Evolutionary conservation across 1,140 invertebrate genomes (phyloP).

Genomic region (Euura saliciscinereae): DNA sequence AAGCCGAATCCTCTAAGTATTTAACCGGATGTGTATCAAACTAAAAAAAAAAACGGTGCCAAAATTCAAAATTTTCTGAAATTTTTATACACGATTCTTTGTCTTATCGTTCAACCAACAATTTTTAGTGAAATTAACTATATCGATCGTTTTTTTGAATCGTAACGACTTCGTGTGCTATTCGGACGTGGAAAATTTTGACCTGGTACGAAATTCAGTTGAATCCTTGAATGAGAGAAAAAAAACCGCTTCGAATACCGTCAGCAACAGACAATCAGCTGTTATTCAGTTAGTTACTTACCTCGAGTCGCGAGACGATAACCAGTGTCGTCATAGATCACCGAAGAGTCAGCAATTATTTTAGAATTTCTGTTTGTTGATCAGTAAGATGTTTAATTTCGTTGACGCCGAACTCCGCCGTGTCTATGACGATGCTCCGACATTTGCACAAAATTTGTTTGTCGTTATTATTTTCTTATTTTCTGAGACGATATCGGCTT

Average conservation of each 20-base stretch:
- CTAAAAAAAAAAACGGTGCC: neutral
- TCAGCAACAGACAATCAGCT: neutral
- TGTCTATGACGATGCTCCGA: constrained; percentile 4
- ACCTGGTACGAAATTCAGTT: neutral
- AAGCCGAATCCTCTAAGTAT: neutral
- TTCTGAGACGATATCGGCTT: neutral
- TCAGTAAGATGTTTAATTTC: constrained; percentile 51
- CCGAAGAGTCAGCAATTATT: constrained; percentile 23
- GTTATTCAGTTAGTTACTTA: neutral
- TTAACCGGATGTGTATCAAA: neutral
- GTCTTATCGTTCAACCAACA: neutral
- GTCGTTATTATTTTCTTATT: too few relatives aligned
- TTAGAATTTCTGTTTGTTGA: constrained; percentile 48
- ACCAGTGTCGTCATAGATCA: neutral
- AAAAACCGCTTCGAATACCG: neutral
- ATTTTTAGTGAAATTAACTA: neutral
- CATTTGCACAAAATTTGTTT: neutral
- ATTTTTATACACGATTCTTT: neutral
- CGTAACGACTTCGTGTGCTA: neutral
- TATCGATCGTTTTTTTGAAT: neutral
- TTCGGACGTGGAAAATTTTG: neutral
- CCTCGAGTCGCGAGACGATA: neutral
- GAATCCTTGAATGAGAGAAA: neutral
- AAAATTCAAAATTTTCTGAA: neutral
- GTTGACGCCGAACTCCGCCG: constrained; percentile 28